Evolutionary conservation across 2,113 vertebrate species (phyloP), one percentile per base, ranked within the genome.

Genomic region (Sorex fumeus): DNA sequence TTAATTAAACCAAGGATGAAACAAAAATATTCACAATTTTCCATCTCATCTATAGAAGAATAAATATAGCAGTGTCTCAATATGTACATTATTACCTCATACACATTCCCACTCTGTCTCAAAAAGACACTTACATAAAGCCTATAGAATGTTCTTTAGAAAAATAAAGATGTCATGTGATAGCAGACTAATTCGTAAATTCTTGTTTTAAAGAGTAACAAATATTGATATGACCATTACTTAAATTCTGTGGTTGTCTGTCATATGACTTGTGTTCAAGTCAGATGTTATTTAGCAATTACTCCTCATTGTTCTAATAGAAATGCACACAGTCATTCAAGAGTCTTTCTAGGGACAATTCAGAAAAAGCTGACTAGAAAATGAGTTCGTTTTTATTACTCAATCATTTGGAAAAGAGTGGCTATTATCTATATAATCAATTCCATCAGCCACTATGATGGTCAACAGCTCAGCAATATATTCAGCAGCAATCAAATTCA

Each of bases 391-490:
- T 90, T 30, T 88, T 34, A 81, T 84, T 77, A 91, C 32, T 77
- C 72, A 94, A 25, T 87, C 90, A 88, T 90, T 66, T 67, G 78
- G 9, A 82, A 90, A 95, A 87, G 40, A 95, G 79, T 67, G 27
- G 70, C 66, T 93, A 23, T 85, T 93, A 90, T 91, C 82, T 91
- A 34, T 71, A n/a, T 79, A 90, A 93, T 95, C 90, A 95, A 93
- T 96, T 81, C 67, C 75, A 75, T 80, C 50, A 94, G 79, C 70
- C 92, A 95, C 87, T 91, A 84, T 62, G 50, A 87, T 80, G 76
- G 50, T 76, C 71, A 94, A 91, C 90, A 94, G n/a, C 84, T 82
- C 25, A 91, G 43, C 21, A 36, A 88, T 86, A 87, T 43, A 91
- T 75, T 90, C 66, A 64, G 27, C 18, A 72, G 72, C 67, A 94